phyloP scores from a whole-genome alignment of 2,888 invertebrate genomes.

The Parascotia fuliginaria region DNA sequence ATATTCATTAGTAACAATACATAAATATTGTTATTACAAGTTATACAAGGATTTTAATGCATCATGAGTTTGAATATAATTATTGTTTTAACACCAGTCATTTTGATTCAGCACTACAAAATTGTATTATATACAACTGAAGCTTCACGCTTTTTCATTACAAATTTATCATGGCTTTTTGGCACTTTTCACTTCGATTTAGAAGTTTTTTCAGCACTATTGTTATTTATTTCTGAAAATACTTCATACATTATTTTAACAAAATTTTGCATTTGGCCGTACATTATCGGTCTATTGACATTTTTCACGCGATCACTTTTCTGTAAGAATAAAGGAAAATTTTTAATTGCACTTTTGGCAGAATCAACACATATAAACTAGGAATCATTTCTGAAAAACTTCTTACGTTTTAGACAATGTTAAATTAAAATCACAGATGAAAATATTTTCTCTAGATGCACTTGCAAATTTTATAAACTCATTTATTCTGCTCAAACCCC shows the following conservation, averaged over 20 bases:
- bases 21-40: slow-evolving; percentile 22
- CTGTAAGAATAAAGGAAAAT: slow-evolving; percentile 9
- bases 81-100: slow-evolving; percentile 23
- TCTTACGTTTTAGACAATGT: slow-evolving; percentile 10
- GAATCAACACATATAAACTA: slow-evolving; percentile 10
- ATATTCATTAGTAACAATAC: slow-evolving; percentile 26
- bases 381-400: slow-evolving; percentile 1
- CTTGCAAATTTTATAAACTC: slow-evolving; percentile 69
- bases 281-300: slow-evolving; percentile 12
- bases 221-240: slow-evolving; percentile 20
- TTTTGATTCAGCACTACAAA: slow-evolving; percentile 36
- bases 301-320: slow-evolving; percentile 6
- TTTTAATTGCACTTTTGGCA: slow-evolving; percentile 20
- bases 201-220: slow-evolving; percentile 19
- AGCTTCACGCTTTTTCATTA: slow-evolving; percentile 40
- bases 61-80: slow-evolving; percentile 25
- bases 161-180: slow-evolving; percentile 39
- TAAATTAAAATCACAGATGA: slow-evolving; percentile 23
- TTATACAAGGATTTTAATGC: slow-evolving; percentile 16
- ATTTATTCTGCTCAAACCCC: slow-evolving; percentile 84
- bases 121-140: slow-evolving; percentile 35
- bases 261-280: slow-evolving; percentile 10
- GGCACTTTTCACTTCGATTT: slow-evolving; percentile 32
- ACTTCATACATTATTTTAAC: slow-evolving; percentile 8
- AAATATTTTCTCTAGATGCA: slow-evolving; percentile 39